Evolutionary conservation across 2,113 vertebrate genomes (phyloP), one percentile per base, ranked within the genome.

Genomic region (Garra rufa): DNA sequence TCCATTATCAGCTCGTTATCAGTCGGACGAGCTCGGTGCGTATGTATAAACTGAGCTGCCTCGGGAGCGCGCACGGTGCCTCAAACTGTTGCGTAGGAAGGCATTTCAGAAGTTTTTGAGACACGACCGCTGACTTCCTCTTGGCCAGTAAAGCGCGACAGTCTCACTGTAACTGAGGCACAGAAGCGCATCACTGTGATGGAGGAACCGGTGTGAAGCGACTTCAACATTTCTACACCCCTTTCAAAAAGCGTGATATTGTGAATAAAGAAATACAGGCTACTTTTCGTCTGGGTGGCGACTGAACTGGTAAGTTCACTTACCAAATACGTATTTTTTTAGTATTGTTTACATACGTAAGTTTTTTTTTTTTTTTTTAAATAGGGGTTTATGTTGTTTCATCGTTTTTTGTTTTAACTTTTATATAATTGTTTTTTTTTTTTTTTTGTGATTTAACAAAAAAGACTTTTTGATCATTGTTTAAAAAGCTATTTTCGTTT

Each of bases 171-270:
- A 4, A n/a, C 28, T 4, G 50, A 59, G 14, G 2, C 14, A 2
- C 34, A 9, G 21, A 57, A 17, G 52, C 78, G 26, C 41, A 46
- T 30, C 59, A 48, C 24, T 65, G 38, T 28, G 78, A 80, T 80
- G 78, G 78, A 80, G 26, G 26, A 80, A 14, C 43, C 78, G 78
- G 59, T 80, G 78, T 50, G 17, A 80, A 50, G 78, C 15, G 6
- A 30, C 43, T 63, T 28, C 1, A 61, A 44, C 4, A 9, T 65
- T 65, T 46, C 57, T 19, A 15, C 24, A 15, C 15, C 43, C 67
- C 24, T 2, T 5, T 6, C 1, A 19, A 4, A 28, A 30, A 8
- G 21, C 26, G 26, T 26, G 9, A 43, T 26, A 61, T 79, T 63
- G 38, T 79, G 5, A 79, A 44, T 28, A 79, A 43, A 43, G n/a